Conservation (phyloP, 2,113 vertebrate genomes). For the Uropsilus gracilis region DNA sequence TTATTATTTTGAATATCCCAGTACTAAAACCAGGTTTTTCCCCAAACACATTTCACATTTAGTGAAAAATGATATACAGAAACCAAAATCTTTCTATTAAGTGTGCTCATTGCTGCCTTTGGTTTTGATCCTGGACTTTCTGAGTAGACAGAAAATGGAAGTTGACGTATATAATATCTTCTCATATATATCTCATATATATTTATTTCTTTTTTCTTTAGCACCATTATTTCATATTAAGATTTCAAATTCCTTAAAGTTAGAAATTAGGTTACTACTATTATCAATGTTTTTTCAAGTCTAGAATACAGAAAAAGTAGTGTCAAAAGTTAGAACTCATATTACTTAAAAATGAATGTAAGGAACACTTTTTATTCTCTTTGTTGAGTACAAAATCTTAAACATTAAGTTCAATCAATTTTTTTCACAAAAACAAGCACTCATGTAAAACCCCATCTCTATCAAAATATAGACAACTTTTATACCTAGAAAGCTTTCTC, state of each 20-base stretch:
- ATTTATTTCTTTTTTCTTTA: background rate
- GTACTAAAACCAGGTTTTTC: background rate
- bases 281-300: background rate
- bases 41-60: background rate
- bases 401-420: background rate
- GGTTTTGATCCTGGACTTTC: background rate
- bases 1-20: background rate
- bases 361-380: background rate
- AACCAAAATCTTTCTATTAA: background rate
- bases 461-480: background rate
- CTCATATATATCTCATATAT: background rate
- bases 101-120: background rate
- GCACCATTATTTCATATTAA: background rate
- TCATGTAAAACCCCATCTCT: background rate
- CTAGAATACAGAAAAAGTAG: background rate
- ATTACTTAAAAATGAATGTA: background rate
- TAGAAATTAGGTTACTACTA: background rate
- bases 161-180: background rate
- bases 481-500: background rate
- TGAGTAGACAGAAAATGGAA: background rate
- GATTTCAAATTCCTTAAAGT: background rate
- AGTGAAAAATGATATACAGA: constrained; percentile 32
- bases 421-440: background rate
- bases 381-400: background rate
- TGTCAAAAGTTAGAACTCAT: background rate